Conservation (phyloP, 2,888 invertebrate genomes). For the Melolontha melolontha region DNA sequence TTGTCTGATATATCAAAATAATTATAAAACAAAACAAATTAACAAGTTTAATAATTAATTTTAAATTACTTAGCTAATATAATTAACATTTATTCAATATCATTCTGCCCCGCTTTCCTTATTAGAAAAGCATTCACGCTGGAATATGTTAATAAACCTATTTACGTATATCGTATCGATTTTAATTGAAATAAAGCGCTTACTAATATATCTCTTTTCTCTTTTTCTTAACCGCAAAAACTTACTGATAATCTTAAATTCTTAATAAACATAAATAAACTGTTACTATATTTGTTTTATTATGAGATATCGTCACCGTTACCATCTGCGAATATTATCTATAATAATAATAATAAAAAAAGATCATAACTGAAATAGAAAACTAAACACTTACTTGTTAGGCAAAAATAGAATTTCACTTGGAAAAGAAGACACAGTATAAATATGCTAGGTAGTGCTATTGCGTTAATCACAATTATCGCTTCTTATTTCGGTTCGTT, state of each 20-base stretch:
- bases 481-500: conserved; percentile 25
- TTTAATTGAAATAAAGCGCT: conserved; percentile 27
- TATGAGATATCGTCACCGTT: neutral
- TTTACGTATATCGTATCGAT: conserved; percentile 30
- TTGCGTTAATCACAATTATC: conserved; percentile 30
- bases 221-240: conserved; percentile 3
- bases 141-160: conserved; percentile 28
- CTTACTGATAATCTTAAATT: conserved; percentile 20
- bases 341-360: conserved; percentile 2
- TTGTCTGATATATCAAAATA: too few relatives aligned
- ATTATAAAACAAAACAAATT: too few relatives aligned
- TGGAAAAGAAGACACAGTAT: conserved; percentile 19
- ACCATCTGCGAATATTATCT: conserved; percentile 5
- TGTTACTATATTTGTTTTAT: conserved; percentile 2
- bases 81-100: too few relatives aligned
- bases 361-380: conserved; percentile 18
- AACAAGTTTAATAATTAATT: too few relatives aligned
- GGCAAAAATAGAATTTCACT: conserved; percentile 12
- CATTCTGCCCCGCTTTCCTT: neutral
- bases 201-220: conserved; percentile 4
- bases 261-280: conserved; percentile 6
- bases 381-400: conserved; percentile 33
- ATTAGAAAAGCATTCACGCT: conserved; percentile 9
- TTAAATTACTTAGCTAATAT: too few relatives aligned
- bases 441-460: conserved; percentile 6